phyloP scores from a whole-genome alignment of 2,797 vertebrate genomes.

The Lepilemur septentrionalis region DNA sequence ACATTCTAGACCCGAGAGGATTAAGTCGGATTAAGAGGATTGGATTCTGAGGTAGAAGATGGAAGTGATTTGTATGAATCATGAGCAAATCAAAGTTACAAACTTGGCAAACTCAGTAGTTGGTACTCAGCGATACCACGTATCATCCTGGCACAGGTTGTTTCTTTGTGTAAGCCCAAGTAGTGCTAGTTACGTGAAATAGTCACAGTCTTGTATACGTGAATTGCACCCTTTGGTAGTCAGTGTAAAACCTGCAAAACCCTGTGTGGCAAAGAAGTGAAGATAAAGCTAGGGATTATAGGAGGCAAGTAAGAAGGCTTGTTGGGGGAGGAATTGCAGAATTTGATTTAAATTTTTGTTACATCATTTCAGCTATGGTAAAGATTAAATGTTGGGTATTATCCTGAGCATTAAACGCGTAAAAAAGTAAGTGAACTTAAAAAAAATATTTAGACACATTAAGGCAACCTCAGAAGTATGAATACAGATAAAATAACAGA shows the following conservation, averaged over 20 bases:
- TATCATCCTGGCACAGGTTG: rapidly evolving
- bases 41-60: not conserved
- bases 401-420: not conserved
- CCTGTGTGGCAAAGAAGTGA: not conserved
- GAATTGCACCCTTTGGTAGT: not conserved
- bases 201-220: not conserved
- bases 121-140: too few species aligned
- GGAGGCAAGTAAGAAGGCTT: not conserved
- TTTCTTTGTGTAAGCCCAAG: not conserved
- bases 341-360: not conserved
- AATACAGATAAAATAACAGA: not conserved
- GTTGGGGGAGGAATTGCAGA: not conserved
- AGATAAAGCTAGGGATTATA: not conserved
- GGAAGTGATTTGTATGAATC: not conserved
- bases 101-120: not conserved
- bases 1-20: not conserved
- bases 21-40: not conserved
- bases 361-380: not conserved
- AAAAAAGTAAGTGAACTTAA: not conserved
- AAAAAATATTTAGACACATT: not conserved
- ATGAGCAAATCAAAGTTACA: not conserved
- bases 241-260: not conserved
- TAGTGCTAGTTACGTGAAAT: not conserved
- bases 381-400: not conserved
- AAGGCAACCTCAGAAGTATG: not conserved